A percentile compares a stretch with the other conserved stretches of the same genome.
Conservation (phyloP, 2,113 vertebrate genomes). For the Rynchops niger region DNA sequence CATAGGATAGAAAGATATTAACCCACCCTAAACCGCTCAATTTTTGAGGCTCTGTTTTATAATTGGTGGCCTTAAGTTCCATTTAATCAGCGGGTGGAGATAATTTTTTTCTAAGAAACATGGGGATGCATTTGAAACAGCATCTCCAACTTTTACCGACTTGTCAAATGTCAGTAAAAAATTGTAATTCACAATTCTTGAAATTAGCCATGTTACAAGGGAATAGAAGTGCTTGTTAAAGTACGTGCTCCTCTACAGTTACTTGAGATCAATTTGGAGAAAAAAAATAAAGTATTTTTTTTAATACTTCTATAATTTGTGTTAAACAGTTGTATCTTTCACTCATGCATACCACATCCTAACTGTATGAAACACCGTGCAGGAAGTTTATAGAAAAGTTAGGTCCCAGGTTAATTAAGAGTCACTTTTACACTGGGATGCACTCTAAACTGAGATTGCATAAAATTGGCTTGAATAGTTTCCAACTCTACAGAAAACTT, state of each 20-base stretch:
- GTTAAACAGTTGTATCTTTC: slow-evolving; percentile 3
- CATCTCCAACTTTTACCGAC: not conserved
- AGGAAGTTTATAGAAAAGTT: slow-evolving; percentile 14
- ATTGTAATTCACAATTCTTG: slow-evolving; percentile 25
- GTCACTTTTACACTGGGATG: slow-evolving; percentile 13
- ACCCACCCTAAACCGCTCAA: not conserved
- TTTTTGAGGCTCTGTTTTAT: slow-evolving; percentile 2
- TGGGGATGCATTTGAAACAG: not conserved
- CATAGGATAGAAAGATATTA: not conserved
- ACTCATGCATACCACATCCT: not conserved
- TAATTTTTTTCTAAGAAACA: not conserved
- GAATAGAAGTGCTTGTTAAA: slow-evolving; percentile 30
- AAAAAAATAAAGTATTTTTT: slow-evolving; percentile 75
- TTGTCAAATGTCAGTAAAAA: not conserved
- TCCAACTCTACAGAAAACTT: slow-evolving; percentile 69
- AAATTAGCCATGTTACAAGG: not conserved
- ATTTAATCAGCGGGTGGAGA: not conserved
- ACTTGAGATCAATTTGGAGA: slow-evolving; percentile 42
- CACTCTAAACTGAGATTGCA: not conserved
- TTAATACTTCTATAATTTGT: slow-evolving; percentile 33
- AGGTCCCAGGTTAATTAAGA: slow-evolving; percentile 12
- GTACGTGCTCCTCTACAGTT: slow-evolving; percentile 21
- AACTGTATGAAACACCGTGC: not conserved
- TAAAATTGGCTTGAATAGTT: slow-evolving; percentile 28
- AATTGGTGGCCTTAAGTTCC: slow-evolving; percentile 53